A percentile compares a stretch with the other conserved stretches of the same genome.
These are phyloP conservation scores for Cololabis saira DNA, from an alignment of 2,113 vertebrate genomes.

Conservation along the genomic window DNA sequence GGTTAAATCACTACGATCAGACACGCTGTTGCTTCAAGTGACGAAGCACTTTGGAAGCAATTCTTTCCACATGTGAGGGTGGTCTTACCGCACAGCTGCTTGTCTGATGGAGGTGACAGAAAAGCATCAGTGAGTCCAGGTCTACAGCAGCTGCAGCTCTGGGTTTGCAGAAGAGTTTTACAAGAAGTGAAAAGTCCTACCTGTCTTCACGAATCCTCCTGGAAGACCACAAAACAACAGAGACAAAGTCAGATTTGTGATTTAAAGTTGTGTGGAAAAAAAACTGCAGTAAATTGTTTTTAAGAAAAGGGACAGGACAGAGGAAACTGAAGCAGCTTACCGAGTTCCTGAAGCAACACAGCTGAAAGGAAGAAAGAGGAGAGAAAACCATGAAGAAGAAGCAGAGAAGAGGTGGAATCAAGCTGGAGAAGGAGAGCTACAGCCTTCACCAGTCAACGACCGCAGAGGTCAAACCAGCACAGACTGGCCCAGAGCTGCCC, in stretches of 20 bases:
- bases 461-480: too few relatives aligned
- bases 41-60: conserved; percentile 11
- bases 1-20: not conserved
- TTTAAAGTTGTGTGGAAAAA: not conserved
- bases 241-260: not conserved
- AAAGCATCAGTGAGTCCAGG: not conserved
- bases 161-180: not conserved
- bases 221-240: conserved; percentile 10
- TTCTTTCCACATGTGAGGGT: not conserved
- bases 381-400: conserved; percentile 40
- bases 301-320: not conserved
- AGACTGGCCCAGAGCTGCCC: too few relatives aligned
- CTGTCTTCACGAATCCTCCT: conserved; percentile 70
- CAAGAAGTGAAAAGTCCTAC: conserved; percentile 14
- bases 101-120: conserved; percentile 36
- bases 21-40: conserved; percentile 8
- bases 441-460: too few relatives aligned
- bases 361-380: conserved; percentile 54
- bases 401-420: conserved; percentile 4
- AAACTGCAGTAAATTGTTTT: not conserved
- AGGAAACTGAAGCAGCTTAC: conserved; percentile 40
- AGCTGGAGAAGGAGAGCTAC: conserved; percentile 51
- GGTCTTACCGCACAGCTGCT: conserved; percentile 51
- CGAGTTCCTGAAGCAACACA: conserved; percentile 71
- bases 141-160: not conserved